Evolutionary conservation across 2,797 vertebrate species (phyloP), one percentile per base, ranked within the genome.

Genomic region (Nasua narica): DNA sequence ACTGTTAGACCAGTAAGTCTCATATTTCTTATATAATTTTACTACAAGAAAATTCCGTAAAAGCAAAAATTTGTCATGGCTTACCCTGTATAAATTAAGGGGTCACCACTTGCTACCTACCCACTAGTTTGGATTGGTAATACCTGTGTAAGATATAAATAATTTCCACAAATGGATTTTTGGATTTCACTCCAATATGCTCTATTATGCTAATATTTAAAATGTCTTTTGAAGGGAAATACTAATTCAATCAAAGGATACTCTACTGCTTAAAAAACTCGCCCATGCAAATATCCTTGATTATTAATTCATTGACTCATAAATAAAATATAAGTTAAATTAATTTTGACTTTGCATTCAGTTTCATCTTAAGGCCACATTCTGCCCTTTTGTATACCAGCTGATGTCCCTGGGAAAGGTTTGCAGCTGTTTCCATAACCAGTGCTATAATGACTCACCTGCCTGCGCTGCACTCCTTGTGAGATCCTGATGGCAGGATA

Each of bases 241-340:
- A 94, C 46, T 96, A 96, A 97, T 90, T 97, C 88, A 94, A 86
- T 96, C 83, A 97, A 97, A 97, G 87, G n/a, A 90, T 52, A 90
- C 15, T 91, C 37, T 54, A 32, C 70, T 52, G 79, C 94, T 97
- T 96, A 85, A 95, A 96, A 97, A 97, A 77, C 87, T 90, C 81
- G 78, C 67, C 91, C 78, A 97, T 97, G 97, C 91, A 97, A 97
- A 98, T 97, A 95, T 89, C 92, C 72, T 90, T 95, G 91, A 97
- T 98, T 97, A 98, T 96, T 98, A 97, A 98, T 98, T 98, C 97
- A 97, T 97, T 93, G 96, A 87, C 35, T 96, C 92, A 95, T 98
- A 97, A 96, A 98, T 98, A 98, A 98, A 97, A 97, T 96, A 97
- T 96, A 95, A 97, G 83, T 94, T 92, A 93, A 93, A 96, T 97